A percentile compares a stretch with the other conserved stretches of the same genome.
These are phyloP conservation scores for Enteromius afrohamiltoni DNA, from an alignment of 2,797 vertebrate genomes.

Conservation along the genomic window DNA sequence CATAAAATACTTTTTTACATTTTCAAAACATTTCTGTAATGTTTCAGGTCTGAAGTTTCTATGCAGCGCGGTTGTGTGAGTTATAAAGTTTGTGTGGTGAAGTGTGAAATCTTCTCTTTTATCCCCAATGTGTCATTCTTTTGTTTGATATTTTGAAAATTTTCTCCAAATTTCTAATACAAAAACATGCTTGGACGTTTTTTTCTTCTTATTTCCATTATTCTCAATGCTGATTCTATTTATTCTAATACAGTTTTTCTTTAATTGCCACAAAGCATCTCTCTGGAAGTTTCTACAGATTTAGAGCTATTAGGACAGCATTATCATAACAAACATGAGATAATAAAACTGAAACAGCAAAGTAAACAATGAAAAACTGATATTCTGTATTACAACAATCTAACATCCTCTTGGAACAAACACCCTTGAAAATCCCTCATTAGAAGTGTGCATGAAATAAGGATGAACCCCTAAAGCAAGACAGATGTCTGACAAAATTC, in stretches of 20 bases:
- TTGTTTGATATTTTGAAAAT: not conserved
- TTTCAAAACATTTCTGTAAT: not conserved
- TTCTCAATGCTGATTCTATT: not conserved
- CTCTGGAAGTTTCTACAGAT: not conserved
- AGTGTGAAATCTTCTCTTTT: too few species aligned
- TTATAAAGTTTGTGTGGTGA: not conserved
- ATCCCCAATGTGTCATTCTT: not conserved
- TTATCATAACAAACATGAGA: slow-evolving; percentile 25
- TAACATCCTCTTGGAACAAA: slow-evolving; percentile 29
- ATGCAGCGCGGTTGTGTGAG: not conserved
- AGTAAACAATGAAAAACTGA: not conserved
- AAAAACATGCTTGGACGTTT: not conserved
- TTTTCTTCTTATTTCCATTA: not conserved
- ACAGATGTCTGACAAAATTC: slow-evolving; percentile 59
- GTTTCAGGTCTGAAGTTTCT: not conserved
- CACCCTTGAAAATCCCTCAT: not conserved
- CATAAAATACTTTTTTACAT: not conserved
- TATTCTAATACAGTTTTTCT: slow-evolving; percentile 1
- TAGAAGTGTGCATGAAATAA: slow-evolving; percentile 54
- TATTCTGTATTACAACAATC: not conserved
- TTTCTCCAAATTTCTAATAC: not conserved
- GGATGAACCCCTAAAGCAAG: slow-evolving; percentile 56
- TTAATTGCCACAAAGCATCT: not conserved
- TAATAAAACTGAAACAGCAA: slow-evolving; percentile 1
- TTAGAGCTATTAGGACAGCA: not conserved